These are phyloP conservation scores for Halocynthia aurantium DNA, from an alignment of 23 tunicate genomes.

Conservation along the genomic window DNA sequence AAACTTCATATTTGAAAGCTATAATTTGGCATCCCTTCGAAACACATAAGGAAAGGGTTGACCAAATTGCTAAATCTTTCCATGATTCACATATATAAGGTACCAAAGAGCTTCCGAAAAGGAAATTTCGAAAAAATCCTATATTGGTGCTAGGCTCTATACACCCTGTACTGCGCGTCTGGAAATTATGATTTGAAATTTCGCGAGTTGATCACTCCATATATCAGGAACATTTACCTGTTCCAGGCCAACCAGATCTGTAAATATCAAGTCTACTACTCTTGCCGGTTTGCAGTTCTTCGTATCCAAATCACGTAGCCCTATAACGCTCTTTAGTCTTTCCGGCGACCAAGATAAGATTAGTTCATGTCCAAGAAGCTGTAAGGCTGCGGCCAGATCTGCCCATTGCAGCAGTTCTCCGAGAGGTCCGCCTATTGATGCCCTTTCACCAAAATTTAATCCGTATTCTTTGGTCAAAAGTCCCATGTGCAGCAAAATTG, in stretches of 20 bases:
- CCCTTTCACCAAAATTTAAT: constrained; percentile 78
- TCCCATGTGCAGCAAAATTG: constrained; percentile 81
- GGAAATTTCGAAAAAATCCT: no score
- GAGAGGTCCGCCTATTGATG: constrained; percentile 75
- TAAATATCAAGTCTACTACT: constrained; percentile 68
- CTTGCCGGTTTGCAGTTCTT: constrained; percentile 42
- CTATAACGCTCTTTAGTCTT: constrained; percentile 36
- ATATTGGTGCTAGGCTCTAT: background rate
- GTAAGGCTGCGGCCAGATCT: constrained; percentile 50
- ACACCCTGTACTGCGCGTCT: background rate
- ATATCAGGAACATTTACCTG: constrained; percentile 28
- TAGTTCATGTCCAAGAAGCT: constrained; percentile 78
- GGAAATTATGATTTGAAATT: background rate
- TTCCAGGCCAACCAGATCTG: constrained; percentile 67
- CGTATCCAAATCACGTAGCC: background rate
- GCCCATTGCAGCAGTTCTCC: constrained; percentile 98
- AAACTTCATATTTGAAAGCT: no score
- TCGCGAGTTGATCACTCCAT: background rate
- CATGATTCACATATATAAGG: no score
- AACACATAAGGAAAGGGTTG: no score
- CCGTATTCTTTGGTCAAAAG: constrained; percentile 57
- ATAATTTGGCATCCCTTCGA: no score
- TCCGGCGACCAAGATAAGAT: constrained; percentile 84
- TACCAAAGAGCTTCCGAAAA: no score
- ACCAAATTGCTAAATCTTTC: no score